These are phyloP conservation scores for Eupristina koningsbergeri DNA, from an alignment of 1,140 invertebrate species.

Conservation along the genomic window DNA sequence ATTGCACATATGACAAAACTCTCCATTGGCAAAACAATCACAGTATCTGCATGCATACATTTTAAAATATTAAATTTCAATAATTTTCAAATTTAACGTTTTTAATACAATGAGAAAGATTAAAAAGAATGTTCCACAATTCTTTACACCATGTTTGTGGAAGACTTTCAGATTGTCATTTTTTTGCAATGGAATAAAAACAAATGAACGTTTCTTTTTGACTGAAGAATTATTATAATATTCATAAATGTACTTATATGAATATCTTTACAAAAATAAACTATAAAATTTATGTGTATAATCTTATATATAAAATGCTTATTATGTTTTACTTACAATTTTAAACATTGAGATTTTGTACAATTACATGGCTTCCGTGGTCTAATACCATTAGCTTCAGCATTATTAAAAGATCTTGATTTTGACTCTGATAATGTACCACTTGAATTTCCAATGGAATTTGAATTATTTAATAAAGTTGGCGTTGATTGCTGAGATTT, in stretches of 20 bases:
- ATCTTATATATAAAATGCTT: not conserved
- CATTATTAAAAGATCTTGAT: conserved; percentile 62
- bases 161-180: conserved; percentile 54
- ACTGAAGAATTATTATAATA: conserved; percentile 43
- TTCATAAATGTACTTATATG: conserved; percentile 15
- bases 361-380: conserved; percentile 98
- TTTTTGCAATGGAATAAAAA: conserved; percentile 53
- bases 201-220: conserved; percentile 52
- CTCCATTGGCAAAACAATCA: conserved; percentile 99
- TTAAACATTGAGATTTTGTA: conserved; percentile 98
- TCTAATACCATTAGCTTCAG: conserved; percentile 81
- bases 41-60: conserved; percentile 83
- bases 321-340: conserved; percentile 80
- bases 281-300: not conserved
- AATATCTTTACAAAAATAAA: not conserved
- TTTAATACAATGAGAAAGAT: conserved; percentile 26
- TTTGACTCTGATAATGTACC: conserved; percentile 61
- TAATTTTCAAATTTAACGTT: conserved; percentile 37
- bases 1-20: conserved; percentile 98
- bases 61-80: conserved; percentile 34
- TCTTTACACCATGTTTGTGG: conserved; percentile 36
- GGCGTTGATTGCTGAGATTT: conserved; percentile 63
- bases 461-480: conserved; percentile 63
- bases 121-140: conserved; percentile 36
- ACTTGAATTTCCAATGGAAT: conserved; percentile 59